phyloP scores from a whole-genome alignment of 2,888 invertebrate species.

The Serrognathus titanus region DNA sequence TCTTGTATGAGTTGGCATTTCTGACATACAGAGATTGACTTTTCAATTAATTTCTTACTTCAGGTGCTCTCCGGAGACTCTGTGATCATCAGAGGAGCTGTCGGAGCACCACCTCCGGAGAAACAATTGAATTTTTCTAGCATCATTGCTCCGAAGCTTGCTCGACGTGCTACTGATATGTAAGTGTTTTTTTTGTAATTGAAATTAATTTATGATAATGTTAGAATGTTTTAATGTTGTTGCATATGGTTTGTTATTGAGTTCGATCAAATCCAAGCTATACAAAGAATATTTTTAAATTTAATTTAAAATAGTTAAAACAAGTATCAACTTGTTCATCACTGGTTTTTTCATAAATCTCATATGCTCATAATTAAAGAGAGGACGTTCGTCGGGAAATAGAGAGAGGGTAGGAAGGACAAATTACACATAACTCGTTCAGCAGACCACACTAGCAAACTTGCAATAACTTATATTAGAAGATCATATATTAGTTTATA shows the following conservation, averaged over 20 bases:
- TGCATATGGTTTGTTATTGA: neutral
- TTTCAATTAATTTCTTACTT: neutral
- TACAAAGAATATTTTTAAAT: too few species aligned
- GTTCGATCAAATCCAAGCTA: too few species aligned
- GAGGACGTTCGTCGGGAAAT: too few species aligned
- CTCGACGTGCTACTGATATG: slow-evolving; percentile 65
- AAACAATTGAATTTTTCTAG: slow-evolving; percentile 87
- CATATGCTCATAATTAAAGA: too few species aligned
- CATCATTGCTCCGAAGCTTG: slow-evolving; percentile 89
- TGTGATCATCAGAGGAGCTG: slow-evolving; percentile 82
- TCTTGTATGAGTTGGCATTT: slow-evolving; percentile 38
- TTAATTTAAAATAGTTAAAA: too few species aligned
- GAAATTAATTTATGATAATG: slow-evolving; percentile 39
- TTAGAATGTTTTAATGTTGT: neutral
- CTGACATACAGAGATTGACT: slow-evolving; percentile 32
- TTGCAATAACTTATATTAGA: too few species aligned
- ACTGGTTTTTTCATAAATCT: too few species aligned
- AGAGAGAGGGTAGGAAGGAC: too few species aligned
- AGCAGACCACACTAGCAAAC: too few species aligned
- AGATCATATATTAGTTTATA: too few species aligned
- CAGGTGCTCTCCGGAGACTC: slow-evolving; percentile 97
- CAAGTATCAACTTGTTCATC: too few species aligned
- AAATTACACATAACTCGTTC: too few species aligned
- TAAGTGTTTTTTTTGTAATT: slow-evolving; percentile 27
- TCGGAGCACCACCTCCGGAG: slow-evolving; percentile 90